Evolutionary conservation across 2,888 invertebrate genomes (phyloP), one percentile per base, ranked within the genome.

Genomic region (Eubasilissa splendida): DNA sequence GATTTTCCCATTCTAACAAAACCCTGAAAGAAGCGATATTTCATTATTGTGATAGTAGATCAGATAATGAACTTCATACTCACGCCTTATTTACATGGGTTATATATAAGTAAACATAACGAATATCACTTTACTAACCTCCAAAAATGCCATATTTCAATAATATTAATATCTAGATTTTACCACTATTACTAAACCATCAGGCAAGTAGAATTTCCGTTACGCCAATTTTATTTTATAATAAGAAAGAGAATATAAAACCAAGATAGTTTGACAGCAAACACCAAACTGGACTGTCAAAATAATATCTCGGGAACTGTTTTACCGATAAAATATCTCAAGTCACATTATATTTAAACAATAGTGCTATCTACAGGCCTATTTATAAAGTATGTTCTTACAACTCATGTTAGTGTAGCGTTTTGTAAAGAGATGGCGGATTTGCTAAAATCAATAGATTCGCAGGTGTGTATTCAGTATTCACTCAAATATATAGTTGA

Each of bases 111-210:
- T 63, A 63, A 31, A 33, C 2, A 22, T 9, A 59, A 53, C 22
- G 3, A 31, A n/a, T 12, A 50, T 52, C 10, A 31, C 52, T 56
- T 56, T n/a, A 71, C 65, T 54, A 65, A 79, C 79, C 79, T 79
- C 79, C 33, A 79, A 79, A 79, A 79, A 79, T n/a, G 79, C 66
- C 79, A 78, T 78, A 4, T 10, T 76, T 12, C 31, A 8, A 58
- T 3, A n/a, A 58, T 11, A 58, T 58, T 58, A n/a, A 58, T 58
- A n/a, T 58, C 4, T 4, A 58, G 58, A 11, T 11, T n/a, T 4
- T 4, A 58, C 11, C n/a, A 58, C 58, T 58, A 58, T 3, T n/a
- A 42, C 7, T 42, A 42, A 42, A 42, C 0, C 42, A 42, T 42
- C 42, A 42, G 42, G 42, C 7, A 42, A 42, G 9, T 58, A 4